Evolutionary conservation across 1,140 invertebrate genomes (phyloP).

Genomic region (Aricia agestis): DNA sequence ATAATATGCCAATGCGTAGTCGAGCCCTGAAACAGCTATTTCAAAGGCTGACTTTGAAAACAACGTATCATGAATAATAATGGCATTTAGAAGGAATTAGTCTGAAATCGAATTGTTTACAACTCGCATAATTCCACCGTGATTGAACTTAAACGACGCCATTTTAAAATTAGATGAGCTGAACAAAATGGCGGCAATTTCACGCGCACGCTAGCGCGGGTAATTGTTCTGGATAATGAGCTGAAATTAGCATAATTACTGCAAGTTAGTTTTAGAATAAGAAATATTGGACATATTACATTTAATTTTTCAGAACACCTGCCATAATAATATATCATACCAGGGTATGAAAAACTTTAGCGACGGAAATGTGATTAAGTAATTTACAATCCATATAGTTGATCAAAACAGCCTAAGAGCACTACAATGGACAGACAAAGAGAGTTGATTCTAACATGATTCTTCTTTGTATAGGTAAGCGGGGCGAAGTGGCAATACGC

Average conservation of each 20-base stretch:
- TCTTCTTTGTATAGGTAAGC: slow-evolving; percentile 69
- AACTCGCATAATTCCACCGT: slow-evolving; percentile 17
- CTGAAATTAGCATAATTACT: slow-evolving; percentile 15
- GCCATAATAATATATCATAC: no score
- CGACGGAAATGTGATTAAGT: not conserved
- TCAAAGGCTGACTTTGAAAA: not conserved
- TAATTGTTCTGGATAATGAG: slow-evolving; percentile 15
- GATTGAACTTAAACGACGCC: slow-evolving; percentile 31
- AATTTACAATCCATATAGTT: no score
- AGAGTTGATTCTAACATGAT: no score
- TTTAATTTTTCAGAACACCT: not conserved
- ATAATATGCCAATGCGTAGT: not conserved
- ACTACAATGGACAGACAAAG: no score
- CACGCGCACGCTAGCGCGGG: slow-evolving; percentile 19
- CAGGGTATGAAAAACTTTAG: not conserved
- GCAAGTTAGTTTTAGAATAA: not conserved
- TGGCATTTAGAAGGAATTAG: slow-evolving; percentile 19
- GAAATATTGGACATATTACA: not conserved
- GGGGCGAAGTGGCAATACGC: slow-evolving; percentile 91
- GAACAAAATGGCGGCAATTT: slow-evolving; percentile 38
- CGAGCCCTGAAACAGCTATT: not conserved
- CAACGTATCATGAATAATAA: slow-evolving; percentile 6
- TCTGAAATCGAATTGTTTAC: slow-evolving; percentile 24
- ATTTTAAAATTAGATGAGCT: slow-evolving; percentile 38
- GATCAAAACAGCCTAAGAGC: no score